Conservation (phyloP, 2,113 vertebrate genomes). For the Scytalopus superciliaris region DNA sequence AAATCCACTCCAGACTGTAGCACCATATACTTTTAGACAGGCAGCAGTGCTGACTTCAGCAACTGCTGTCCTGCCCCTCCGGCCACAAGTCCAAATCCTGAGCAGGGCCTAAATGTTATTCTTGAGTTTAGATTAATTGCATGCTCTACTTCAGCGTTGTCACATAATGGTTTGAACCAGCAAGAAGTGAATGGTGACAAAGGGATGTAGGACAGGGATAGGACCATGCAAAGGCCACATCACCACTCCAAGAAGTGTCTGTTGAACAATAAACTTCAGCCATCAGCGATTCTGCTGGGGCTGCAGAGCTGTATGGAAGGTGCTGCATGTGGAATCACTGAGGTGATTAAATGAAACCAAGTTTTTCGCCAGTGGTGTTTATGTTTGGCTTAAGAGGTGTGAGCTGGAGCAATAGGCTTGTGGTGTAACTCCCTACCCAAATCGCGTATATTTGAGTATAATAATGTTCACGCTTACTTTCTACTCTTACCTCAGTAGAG, state of each 20-base stretch:
- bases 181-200: background rate
- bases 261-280: background rate
- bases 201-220: accelerated
- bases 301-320: background rate
- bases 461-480: background rate
- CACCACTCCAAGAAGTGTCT: background rate
- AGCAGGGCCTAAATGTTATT: background rate
- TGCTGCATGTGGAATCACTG: background rate
- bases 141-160: background rate
- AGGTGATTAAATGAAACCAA: background rate
- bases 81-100: background rate
- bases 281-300: background rate
- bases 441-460: accelerated
- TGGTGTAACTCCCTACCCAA: background rate
- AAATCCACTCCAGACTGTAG: background rate
- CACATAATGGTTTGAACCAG: background rate
- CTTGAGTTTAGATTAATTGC: background rate
- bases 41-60: background rate
- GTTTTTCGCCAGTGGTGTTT: background rate
- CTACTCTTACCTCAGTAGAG: background rate
- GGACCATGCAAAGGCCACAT: accelerated
- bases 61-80: background rate
- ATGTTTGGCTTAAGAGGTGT: background rate
- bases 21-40: background rate
- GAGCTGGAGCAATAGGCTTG: background rate